Evolutionary conservation across 2,888 invertebrate species (phyloP).

Genomic region (Leucophenga maculata): DNA sequence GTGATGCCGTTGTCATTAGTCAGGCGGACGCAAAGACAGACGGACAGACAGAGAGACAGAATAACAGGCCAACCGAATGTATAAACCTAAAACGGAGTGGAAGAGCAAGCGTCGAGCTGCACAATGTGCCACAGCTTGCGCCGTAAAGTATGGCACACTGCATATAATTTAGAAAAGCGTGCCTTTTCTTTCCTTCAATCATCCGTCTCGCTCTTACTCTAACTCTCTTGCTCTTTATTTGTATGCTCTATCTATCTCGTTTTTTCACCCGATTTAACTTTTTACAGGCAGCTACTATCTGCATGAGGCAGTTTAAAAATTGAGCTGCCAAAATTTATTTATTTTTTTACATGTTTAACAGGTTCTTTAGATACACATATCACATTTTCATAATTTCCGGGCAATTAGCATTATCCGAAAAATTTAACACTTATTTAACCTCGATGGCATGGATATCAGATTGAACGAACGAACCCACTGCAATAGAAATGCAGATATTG

Average conservation of each 20-base stretch:
- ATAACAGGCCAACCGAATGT: neutral
- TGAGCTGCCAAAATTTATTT: too few relatives aligned
- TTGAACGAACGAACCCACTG: too few relatives aligned
- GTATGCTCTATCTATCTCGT: too few relatives aligned
- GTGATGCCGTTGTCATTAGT: constrained; percentile 59
- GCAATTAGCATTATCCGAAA: too few relatives aligned
- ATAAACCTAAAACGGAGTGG: neutral
- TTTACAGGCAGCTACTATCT: too few relatives aligned
- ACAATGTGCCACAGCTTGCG: constrained; percentile 19
- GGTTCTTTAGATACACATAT: neutral
- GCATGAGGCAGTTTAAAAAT: too few relatives aligned
- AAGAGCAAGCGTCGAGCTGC: neutral
- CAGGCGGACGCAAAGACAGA: constrained; percentile 33
- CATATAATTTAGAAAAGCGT: constrained; percentile 41
- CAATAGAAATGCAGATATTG: too few relatives aligned
- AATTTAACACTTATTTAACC: too few relatives aligned
- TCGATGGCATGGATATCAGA: too few relatives aligned
- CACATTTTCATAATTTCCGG: too few relatives aligned
- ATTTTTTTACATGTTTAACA: too few relatives aligned
- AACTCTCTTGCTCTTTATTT: neutral
- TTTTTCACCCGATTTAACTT: too few relatives aligned
- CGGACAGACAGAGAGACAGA: neutral
- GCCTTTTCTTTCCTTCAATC: neutral
- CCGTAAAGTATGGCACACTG: constrained; percentile 37
- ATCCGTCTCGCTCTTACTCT: neutral